Evolutionary conservation across 2,113 vertebrate species (phyloP), one percentile per base, ranked within the genome.

Genomic region (Rallus limicola): DNA sequence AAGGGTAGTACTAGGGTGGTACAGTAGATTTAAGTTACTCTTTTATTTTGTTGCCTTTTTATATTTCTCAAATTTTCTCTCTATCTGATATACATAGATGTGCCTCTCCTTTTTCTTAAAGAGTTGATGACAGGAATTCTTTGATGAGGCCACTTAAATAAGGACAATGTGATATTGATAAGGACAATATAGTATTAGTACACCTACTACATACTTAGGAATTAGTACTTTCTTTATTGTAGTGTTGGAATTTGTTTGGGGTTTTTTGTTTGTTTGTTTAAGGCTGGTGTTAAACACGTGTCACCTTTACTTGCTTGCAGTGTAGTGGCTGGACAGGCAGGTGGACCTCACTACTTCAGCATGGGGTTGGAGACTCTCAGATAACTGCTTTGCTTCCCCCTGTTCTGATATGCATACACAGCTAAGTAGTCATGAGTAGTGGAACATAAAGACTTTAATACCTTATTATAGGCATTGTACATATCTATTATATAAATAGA

Each of bases 351-450:
- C 90, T 98, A 95, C 96, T 98, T 98, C 98, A 98, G 95, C 50
- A 36, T 98, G 97, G 98, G 98, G 98, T 98, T 96, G 98, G 98
- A 98, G 98, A 98, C 96, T 98, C 96, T 90, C 98, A 98, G 97
- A 98, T 98, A 98, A 97, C 91, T 93, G 96, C 89, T 97, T 96
- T 96, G 91, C 95, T 97, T 97, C 97, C 84, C 92, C 9, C 50
- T 93, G 74, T 98, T 97, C 97, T 97, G 95, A 87, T 97, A 85
- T 95, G 97, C 96, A 96, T 98, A 67, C 63, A 52, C 46, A 93
- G 58, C 69, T 80, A 74, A 92, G 84, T 56, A 92, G 70, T 77
- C 64, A 63, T 14, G 97, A 97, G 97, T 79, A 88, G 81, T 82
- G 70, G 89, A 92, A 93, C 46, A 2, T 60, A 74, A 91, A 94